Conservation (phyloP, 2,888 invertebrate genomes). For the Temnothorax rugatulus region DNA sequence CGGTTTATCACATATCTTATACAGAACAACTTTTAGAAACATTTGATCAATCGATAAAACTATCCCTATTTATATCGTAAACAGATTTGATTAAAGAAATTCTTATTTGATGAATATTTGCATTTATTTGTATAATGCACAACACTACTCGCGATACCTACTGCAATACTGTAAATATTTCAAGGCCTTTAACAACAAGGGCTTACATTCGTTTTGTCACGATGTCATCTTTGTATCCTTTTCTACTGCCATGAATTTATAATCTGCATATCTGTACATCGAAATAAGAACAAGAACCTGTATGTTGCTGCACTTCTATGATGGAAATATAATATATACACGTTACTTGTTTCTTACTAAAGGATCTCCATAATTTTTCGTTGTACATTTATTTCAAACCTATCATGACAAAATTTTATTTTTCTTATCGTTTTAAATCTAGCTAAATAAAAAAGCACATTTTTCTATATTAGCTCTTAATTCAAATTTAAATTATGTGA, state of each 20-base stretch:
- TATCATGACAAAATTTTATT: not conserved
- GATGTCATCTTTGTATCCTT: constrained; percentile 69
- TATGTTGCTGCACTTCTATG: constrained; percentile 73
- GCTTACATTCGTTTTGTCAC: constrained; percentile 55
- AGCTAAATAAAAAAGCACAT: not conserved
- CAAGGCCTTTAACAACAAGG: constrained; percentile 62
- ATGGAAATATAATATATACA: constrained; percentile 71
- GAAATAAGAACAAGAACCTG: constrained; percentile 70
- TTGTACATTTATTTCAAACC: constrained; percentile 18
- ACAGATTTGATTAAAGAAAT: constrained; percentile 10
- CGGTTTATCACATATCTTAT: constrained; percentile 16
- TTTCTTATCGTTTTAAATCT: not conserved
- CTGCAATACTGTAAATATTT: constrained; percentile 52
- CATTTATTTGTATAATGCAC: constrained; percentile 52
- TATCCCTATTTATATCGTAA: constrained; percentile 4
- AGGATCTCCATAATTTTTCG: constrained; percentile 16
- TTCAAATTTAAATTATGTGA: not conserved
- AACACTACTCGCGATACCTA: constrained; percentile 53
- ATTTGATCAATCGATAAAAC: constrained; percentile 5
- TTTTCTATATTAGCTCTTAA: not conserved
- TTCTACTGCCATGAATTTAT: constrained; percentile 65
- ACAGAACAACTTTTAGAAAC: not conserved
- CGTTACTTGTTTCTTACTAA: constrained; percentile 68
- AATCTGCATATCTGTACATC: constrained; percentile 73
- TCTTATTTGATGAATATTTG: constrained; percentile 4